Base-by-base conservation (phyloP, 2,888 invertebrate species). In the Sinotaia quadrata region DNA sequence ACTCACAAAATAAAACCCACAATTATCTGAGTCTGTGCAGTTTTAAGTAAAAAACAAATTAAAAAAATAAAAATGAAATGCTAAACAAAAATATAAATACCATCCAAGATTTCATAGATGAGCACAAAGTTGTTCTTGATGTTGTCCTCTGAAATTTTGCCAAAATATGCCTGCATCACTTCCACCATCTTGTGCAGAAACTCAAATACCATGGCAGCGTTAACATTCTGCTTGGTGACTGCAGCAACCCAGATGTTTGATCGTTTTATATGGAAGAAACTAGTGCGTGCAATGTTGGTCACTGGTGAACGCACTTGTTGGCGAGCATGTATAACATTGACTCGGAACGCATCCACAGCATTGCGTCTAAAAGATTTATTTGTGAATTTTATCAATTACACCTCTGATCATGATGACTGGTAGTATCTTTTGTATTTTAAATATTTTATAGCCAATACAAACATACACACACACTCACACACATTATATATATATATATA, bases 91-190 rank as follows among this genome's bases (percentile, higher is more conserved):
- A n/a, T n/a, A n/a, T n/a, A n/a, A n/a, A 90, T 89, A 96, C 96
- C 97, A 90, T 99, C 99, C 67, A 99, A 91, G 78, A 99, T 90
- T 89, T 99, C 99, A 87, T 99, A 99, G 83, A 99, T 99, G 31
- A 99, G 92, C 24, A 99, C 99, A 90, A 99, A 99, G 89, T 99
- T 99, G 88, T 99, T 99, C 90, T 99, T 99, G 85, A 99, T 98
- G 87, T 99, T 99, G 88, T 99, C 99, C 88, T 99, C 99, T 0
- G 98, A 97, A 76, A 99, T 96, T 90, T 99, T 99, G 68, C 98
- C 99, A 88, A 99, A 99, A 89, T 99, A 99, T 0, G 97, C 96
- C 89, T 98, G 97, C 99, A 99, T 99, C 65, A 99, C 97, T 77
- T 91, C 91, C 24, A 90, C 88, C 87, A 99, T 98, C 89, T 98